A percentile compares a stretch with the other conserved stretches of the same genome.
phyloP scores from a whole-genome alignment of 1,140 invertebrate species.

The Atta cephalotes region DNA sequence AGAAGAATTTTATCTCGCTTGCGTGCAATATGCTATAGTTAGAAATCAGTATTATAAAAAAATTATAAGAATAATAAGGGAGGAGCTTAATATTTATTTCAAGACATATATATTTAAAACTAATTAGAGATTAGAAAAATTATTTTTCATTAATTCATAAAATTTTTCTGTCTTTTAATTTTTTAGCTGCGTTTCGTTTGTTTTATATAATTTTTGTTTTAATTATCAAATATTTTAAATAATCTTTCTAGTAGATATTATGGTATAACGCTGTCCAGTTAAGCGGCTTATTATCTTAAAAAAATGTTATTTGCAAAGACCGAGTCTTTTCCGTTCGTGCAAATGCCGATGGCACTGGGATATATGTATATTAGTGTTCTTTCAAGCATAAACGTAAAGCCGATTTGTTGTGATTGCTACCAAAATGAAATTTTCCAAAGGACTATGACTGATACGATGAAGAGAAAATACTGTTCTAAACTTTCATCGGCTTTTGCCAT shows the following conservation, averaged over 20 bases:
- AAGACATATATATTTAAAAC: neutral
- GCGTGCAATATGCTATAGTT: slow-evolving; percentile 13
- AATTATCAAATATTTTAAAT: neutral
- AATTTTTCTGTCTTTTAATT: neutral
- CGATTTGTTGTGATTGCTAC: slow-evolving; percentile 56
- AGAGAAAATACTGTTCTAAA: slow-evolving; percentile 41
- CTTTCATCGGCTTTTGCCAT: slow-evolving; percentile 12
- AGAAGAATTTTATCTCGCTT: slow-evolving; percentile 22
- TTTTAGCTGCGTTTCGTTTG: neutral
- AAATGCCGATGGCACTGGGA: slow-evolving; percentile 1
- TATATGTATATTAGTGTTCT: slow-evolving; percentile 51
- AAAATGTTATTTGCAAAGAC: neutral
- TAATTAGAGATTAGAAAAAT: neutral
- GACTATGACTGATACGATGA: slow-evolving; percentile 9
- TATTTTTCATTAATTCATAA: neutral
- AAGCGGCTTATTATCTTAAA: slow-evolving; percentile 54
- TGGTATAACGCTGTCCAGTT: neutral
- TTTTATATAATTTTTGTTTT: neutral
- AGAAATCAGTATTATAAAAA: slow-evolving; percentile 20
- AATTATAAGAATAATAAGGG: neutral
- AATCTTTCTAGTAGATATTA: slow-evolving; percentile 1
- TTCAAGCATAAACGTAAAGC: slow-evolving; percentile 58
- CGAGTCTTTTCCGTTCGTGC: slow-evolving; percentile 1
- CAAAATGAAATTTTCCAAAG: slow-evolving; percentile 49
- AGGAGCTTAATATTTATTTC: neutral